Conservation (phyloP, 1,140 invertebrate genomes). For the Pogonomyrmex barbatus region DNA sequence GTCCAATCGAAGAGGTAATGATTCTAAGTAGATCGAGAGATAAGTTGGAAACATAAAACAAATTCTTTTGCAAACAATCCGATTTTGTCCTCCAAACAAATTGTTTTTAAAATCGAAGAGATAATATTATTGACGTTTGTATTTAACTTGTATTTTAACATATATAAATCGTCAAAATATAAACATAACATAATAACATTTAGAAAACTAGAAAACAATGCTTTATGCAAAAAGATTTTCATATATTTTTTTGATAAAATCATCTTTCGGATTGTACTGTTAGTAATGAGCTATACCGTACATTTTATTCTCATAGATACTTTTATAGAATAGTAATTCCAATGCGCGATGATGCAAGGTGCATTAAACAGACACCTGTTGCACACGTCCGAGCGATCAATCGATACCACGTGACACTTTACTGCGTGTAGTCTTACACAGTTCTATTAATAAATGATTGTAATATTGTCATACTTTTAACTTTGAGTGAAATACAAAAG, state of each 20-base stretch:
- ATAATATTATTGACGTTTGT: neutral
- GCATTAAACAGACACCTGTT: constrained; percentile 58
- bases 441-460: neutral
- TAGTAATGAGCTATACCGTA: neutral
- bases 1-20: neutral
- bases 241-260: neutral
- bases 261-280: neutral
- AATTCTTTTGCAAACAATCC: neutral
- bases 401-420: constrained; percentile 28
- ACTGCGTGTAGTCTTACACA: neutral
- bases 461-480: neutral
- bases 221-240: neutral
- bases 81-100: neutral
- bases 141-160: neutral
- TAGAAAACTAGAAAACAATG: neutral
- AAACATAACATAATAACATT: neutral
- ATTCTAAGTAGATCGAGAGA: constrained; percentile 10
- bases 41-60: neutral
- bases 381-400: constrained; percentile 23
- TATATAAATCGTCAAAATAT: neutral
- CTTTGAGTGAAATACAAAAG: neutral
- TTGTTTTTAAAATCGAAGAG: neutral
- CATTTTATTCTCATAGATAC: neutral
- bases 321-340: constrained; percentile 7
- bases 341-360: constrained; percentile 19